Conservation (phyloP, 2,797 vertebrate genomes). For the Mormyrops attenuatus region DNA sequence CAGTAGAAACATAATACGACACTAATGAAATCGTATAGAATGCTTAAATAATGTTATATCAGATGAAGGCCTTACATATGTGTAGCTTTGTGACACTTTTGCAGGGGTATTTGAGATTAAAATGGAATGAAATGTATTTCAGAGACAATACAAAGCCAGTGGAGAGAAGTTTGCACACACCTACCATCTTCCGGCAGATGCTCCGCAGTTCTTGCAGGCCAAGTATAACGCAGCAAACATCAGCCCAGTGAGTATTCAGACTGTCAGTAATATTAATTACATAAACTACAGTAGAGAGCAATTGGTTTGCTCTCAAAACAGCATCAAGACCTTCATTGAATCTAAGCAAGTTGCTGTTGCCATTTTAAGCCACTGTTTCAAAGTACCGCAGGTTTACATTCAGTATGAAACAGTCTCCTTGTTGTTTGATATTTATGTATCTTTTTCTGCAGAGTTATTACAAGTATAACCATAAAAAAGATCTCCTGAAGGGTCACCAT, state of each 20-base stretch:
- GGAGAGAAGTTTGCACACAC: constrained; percentile 84
- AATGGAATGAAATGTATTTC: constrained; percentile 29
- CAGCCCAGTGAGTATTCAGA: constrained; percentile 72
- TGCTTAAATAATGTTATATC: background rate
- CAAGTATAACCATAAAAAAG: constrained; percentile 82
- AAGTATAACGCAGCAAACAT: constrained; percentile 83
- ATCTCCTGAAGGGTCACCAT: constrained; percentile 86
- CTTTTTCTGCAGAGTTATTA: constrained; percentile 69
- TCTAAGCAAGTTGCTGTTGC: background rate
- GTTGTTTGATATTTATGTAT: background rate
- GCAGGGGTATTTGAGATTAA: background rate
- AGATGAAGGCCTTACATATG: background rate
- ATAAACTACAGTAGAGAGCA: background rate
- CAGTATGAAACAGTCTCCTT: background rate
- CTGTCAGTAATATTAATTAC: background rate
- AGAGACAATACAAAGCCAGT: constrained; percentile 84
- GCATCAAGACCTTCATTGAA: background rate
- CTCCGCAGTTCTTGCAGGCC: constrained; percentile 81
- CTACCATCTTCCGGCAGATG: constrained; percentile 75
- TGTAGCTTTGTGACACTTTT: background rate
- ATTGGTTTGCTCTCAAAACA: background rate
- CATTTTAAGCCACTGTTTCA: background rate
- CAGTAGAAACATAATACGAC: background rate
- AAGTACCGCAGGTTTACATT: background rate
- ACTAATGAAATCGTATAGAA: background rate